A percentile compares a stretch with the other conserved stretches of the same genome.
phyloP scores from a whole-genome alignment of 2,113 vertebrate species.

The Circaetus cinerascens region DNA sequence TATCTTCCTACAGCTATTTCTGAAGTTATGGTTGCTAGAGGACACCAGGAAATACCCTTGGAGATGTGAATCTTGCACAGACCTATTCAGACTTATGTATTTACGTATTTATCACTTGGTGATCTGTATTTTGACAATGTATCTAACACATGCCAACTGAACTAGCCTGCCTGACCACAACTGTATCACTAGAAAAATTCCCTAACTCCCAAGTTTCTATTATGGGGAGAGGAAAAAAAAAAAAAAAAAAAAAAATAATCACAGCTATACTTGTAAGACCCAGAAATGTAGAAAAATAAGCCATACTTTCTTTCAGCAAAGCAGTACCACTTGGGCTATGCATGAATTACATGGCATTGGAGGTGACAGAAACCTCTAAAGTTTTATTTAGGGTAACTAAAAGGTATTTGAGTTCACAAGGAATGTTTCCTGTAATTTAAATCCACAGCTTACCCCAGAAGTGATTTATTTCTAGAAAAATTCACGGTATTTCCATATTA shows the following conservation, averaged over 20 bases:
- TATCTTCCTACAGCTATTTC: background rate
- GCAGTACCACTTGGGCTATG: background rate
- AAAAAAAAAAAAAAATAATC: too few species aligned
- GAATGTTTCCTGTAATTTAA: background rate
- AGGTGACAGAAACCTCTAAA: background rate
- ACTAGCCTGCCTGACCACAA: background rate
- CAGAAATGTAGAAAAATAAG: background rate
- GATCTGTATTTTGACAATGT: background rate
- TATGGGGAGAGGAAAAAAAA: background rate
- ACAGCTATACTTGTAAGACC: background rate
- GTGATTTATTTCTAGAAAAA: background rate
- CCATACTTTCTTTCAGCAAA: background rate
- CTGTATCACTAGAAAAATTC: background rate
- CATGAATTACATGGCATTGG: background rate
- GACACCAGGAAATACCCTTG: background rate
- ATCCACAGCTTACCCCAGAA: background rate
- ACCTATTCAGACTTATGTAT: background rate
- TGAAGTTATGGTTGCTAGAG: background rate
- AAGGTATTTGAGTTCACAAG: background rate
- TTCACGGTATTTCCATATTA: background rate
- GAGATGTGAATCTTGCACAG: background rate
- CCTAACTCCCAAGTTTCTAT: background rate
- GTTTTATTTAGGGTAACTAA: background rate
- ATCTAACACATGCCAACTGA: background rate
- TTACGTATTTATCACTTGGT: background rate